Evolutionary conservation across 2,797 vertebrate species (phyloP), one percentile per base, ranked within the genome.

Genomic region (Ptychobarbus kaznakovi): DNA sequence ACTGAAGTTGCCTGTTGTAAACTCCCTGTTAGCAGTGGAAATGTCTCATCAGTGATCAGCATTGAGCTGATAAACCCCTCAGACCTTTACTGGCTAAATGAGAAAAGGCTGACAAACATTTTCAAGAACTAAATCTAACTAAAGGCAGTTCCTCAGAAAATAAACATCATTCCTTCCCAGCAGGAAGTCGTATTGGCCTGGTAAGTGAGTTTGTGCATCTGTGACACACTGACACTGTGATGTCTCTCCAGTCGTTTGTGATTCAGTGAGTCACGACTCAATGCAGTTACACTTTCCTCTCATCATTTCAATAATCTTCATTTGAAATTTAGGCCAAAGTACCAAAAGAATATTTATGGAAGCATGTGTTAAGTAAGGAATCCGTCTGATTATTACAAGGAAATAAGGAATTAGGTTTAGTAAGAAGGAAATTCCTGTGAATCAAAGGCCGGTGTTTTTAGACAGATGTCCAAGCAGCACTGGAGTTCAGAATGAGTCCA

Each of bases 91-190:
- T 53, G 32, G n/a, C 35, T 65, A 77, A 69, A 15, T 56, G 20
- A 42, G 35, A 75, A 76, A 76, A 40, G 8, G 8, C 18, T 44
- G 35, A 32, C 13, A 69, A 58, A 42, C 2, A 35, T 83, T 66
- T 76, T 63, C 2, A 46, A 74, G 70, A 44, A 44, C 18, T 46
- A 32, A 68, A 49, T 2, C 12, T 7, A 51, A 32, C 8, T n/a
- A n/a, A 66, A 53, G 65, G 11, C 22, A 20, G 25, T 65, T 83
- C 46, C 70, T 51, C 7, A n/a, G 42, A 42, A 83, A 77, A 66
- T 53, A 69, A 77, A 56, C n/a, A 56, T 13, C 25, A 84, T 77
- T 77, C 22, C n/a, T 66, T 69, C 35, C 63, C 61, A 53, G 61
- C 42, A 68, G 32, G 22, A 56, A 22, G 77, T 63, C 18, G 0